phyloP scores from a whole-genome alignment of 2,113 vertebrate species.

The Danionella cerebrum region DNA sequence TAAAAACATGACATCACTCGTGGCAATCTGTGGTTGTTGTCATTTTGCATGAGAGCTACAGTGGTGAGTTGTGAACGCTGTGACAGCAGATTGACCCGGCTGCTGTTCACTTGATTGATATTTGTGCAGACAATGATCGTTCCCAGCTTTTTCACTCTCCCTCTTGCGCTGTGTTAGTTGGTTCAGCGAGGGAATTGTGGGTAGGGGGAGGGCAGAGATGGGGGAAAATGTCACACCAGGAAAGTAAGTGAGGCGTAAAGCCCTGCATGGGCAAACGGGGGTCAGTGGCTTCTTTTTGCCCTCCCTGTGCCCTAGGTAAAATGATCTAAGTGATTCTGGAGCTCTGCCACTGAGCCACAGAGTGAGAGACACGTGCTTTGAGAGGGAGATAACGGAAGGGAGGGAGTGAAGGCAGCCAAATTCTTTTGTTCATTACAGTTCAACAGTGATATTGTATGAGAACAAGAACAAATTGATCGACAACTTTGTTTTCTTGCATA shows the following conservation, averaged over 20 bases:
- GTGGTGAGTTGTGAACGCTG: constrained; percentile 46
- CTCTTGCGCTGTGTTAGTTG: constrained; percentile 45
- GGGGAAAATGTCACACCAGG: constrained; percentile 64
- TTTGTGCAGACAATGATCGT: constrained; percentile 61
- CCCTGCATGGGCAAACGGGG: constrained; percentile 53
- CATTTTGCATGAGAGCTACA: constrained; percentile 59
- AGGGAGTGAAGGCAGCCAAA: no score
- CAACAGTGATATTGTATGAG: no score
- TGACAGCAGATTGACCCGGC: constrained; percentile 67
- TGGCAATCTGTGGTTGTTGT: constrained; percentile 63
- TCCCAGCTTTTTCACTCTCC: constrained; percentile 28
- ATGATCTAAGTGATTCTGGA: constrained; percentile 79
- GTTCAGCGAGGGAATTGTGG: constrained; percentile 49
- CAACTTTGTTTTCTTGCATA: no score
- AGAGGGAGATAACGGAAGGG: constrained; percentile 33
- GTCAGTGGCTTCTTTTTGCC: constrained; percentile 66
- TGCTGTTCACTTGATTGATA: constrained; percentile 72
- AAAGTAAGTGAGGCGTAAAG: constrained; percentile 66
- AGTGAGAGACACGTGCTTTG: constrained; percentile 50
- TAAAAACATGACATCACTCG: constrained; percentile 45
- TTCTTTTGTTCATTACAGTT: no score
- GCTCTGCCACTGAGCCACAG: constrained; percentile 60
- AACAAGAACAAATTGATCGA: no score
- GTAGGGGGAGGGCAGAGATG: constrained; percentile 53
- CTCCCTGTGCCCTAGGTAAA: constrained; percentile 67